These are phyloP conservation scores for Nautilus pompilius DNA, from an alignment of 1,140 invertebrate genomes.

Conservation along the genomic window DNA sequence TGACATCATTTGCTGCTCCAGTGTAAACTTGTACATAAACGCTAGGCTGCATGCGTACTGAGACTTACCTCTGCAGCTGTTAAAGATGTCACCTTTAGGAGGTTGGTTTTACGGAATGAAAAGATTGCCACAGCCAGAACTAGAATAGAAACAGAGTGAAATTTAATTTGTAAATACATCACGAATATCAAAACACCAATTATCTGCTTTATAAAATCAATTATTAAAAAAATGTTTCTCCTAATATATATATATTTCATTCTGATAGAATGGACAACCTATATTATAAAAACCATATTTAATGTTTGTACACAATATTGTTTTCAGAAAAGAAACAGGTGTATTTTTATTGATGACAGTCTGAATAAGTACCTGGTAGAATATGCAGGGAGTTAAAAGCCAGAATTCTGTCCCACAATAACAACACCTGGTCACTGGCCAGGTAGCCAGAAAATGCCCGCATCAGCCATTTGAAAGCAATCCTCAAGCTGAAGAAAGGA, in stretches of 20 bases:
- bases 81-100: constrained; percentile 82
- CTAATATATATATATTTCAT: too few relatives aligned
- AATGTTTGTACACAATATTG: too few relatives aligned
- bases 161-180: too few relatives aligned
- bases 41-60: background rate
- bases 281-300: too few relatives aligned
- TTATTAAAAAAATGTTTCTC: too few relatives aligned
- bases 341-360: too few relatives aligned
- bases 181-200: too few relatives aligned
- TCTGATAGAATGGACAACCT: too few relatives aligned
- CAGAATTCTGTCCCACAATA: constrained; percentile 88
- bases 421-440: constrained; percentile 84
- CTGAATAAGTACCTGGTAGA: constrained; percentile 66
- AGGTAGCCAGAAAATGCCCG: constrained; percentile 90
- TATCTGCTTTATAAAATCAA: too few relatives aligned
- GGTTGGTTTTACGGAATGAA: constrained; percentile 86
- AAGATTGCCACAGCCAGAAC: constrained; percentile 83
- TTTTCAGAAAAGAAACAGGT: too few relatives aligned
- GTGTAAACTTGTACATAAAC: background rate
- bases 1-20: background rate
- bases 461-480: constrained; percentile 95
- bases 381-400: constrained; percentile 90
- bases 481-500: constrained; percentile 65
- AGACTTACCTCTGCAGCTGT: constrained; percentile 73
- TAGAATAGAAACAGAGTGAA: constrained; percentile 17